A percentile compares a stretch with the other conserved stretches of the same genome.
Conservation (phyloP, 2,888 invertebrate genomes). For the Notodonta ziczac region DNA sequence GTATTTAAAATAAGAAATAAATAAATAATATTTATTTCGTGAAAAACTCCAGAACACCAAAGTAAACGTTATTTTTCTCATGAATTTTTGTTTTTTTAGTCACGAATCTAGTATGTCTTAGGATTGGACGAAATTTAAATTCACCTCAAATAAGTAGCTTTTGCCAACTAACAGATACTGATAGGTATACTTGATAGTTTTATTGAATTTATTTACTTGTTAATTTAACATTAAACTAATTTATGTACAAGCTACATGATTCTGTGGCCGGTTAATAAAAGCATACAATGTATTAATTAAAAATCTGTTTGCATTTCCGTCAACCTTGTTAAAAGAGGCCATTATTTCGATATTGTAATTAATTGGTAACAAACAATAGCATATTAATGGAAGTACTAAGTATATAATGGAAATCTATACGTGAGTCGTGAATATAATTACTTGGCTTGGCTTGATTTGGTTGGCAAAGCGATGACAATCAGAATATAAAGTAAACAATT, state of each 20-base stretch:
- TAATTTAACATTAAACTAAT: no score
- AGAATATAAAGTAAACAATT: no score
- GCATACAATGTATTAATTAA: slow-evolving; percentile 49
- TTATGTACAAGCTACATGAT: neutral
- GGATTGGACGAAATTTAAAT: no score
- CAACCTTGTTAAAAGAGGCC: slow-evolving; percentile 35
- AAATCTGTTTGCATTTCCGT: slow-evolving; percentile 48
- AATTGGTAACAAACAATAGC: slow-evolving; percentile 31
- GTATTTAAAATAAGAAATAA: no score
- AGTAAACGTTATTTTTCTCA: no score
- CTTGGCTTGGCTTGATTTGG: no score
- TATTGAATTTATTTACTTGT: neutral
- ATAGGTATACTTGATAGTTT: neutral
- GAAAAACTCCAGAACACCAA: no score
- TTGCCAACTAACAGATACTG: no score
- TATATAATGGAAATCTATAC: slow-evolving; percentile 18
- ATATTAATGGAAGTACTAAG: slow-evolving; percentile 18
- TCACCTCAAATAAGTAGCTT: no score
- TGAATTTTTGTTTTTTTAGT: no score
- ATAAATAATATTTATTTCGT: no score
- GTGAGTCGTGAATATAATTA: neutral
- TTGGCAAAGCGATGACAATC: neutral
- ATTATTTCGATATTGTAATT: slow-evolving; percentile 42
- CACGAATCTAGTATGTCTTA: no score
- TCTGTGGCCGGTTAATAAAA: slow-evolving; percentile 30